phyloP scores from a whole-genome alignment of 2,888 invertebrate genomes.

The Agrotis segetum region DNA sequence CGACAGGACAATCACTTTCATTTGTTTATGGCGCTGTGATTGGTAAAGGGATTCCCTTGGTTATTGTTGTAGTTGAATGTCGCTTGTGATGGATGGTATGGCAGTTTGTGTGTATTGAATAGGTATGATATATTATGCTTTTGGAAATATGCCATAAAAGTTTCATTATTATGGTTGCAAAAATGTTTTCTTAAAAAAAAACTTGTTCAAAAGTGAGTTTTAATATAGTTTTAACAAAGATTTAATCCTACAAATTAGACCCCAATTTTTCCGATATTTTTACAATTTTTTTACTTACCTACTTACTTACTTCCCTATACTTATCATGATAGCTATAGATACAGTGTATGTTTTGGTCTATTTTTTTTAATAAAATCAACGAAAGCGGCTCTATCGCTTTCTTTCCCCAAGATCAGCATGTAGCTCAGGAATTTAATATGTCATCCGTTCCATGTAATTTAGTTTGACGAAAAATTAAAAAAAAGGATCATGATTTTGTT shows the following conservation, averaged over 20 bases:
- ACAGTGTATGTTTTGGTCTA: too few relatives aligned
- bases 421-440: conserved; percentile 45
- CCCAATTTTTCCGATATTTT: too few relatives aligned
- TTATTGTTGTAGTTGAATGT: conserved; percentile 29
- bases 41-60: conserved; percentile 30
- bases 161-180: neutral
- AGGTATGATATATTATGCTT: neutral
- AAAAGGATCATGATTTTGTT: conserved; percentile 48
- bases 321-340: too few relatives aligned
- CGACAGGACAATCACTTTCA: conserved; percentile 58
- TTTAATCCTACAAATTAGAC: too few relatives aligned
- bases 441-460: conserved; percentile 47
- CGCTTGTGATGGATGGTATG: conserved; percentile 10
- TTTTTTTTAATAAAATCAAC: too few relatives aligned
- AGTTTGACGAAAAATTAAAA: conserved; percentile 41
- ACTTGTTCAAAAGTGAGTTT: too few relatives aligned
- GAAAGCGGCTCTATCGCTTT: conserved; percentile 40
- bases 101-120: neutral
- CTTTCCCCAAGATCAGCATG: conserved; percentile 17
- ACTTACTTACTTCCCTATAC: too few relatives aligned
- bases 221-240: too few relatives aligned
- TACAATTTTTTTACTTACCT: too few relatives aligned
- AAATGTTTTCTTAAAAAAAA: neutral
- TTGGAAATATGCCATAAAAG: conserved; percentile 1
- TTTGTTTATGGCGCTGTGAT: conserved; percentile 39